A percentile compares a stretch with the other conserved stretches of the same genome.
phyloP scores from a whole-genome alignment of 2,113 vertebrate genomes.

The Telmatochromis brachygnathus region DNA sequence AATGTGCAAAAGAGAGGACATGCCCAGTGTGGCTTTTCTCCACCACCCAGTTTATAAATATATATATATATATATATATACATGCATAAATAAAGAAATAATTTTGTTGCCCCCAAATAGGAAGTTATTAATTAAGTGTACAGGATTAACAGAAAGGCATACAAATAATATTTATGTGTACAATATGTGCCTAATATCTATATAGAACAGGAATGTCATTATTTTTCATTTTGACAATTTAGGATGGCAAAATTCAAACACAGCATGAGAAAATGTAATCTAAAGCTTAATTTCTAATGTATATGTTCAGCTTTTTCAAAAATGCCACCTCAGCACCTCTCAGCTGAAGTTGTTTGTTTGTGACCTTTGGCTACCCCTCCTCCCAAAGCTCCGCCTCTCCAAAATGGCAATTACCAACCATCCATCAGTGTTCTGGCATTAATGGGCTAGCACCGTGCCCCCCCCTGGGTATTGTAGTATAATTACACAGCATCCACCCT shows the following conservation, averaged over 20 bases:
- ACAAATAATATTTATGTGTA: not conserved
- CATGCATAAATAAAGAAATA: not conserved
- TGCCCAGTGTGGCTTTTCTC: not conserved
- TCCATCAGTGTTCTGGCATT: conserved; percentile 49
- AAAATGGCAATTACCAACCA: conserved; percentile 35
- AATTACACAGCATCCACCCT: conserved; percentile 46
- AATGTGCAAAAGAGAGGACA: not conserved
- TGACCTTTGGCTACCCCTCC: not conserved
- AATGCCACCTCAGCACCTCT: not conserved
- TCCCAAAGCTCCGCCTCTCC: not conserved
- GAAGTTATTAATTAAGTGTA: not conserved
- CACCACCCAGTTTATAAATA: not conserved
- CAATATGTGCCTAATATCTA: not conserved
- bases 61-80: not conserved
- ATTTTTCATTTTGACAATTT: not conserved
- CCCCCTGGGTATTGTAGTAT: conserved; percentile 51
- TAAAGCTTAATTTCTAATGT: not conserved
- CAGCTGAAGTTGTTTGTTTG: conserved; percentile 9
- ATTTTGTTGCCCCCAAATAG: not conserved
- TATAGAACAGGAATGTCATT: not conserved
- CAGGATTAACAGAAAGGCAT: not conserved
- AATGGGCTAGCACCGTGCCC: conserved; percentile 11
- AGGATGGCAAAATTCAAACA: not conserved
- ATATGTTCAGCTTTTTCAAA: not conserved
- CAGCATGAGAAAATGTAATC: not conserved